These are phyloP conservation scores for Brienomyrus longianalis DNA, from an alignment of 2,113 vertebrate species.

Conservation along the genomic window DNA sequence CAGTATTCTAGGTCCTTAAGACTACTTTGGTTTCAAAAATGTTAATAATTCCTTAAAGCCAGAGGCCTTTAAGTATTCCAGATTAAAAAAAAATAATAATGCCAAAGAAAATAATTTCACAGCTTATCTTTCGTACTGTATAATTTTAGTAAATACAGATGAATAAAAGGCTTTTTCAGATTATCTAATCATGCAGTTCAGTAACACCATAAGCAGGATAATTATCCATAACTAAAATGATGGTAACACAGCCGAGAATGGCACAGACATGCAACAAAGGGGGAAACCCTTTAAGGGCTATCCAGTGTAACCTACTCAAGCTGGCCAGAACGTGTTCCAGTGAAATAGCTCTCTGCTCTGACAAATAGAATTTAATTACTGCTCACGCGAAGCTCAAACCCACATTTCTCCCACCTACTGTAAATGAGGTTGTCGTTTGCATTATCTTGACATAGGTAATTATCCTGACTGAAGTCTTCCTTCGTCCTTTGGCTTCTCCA, in stretches of 20 bases:
- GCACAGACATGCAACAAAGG: background rate
- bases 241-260: background rate
- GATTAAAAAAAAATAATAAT: background rate
- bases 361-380: slow-evolving; percentile 13
- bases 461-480: slow-evolving; percentile 3
- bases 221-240: background rate
- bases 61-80: background rate
- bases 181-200: background rate
- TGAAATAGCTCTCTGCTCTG: background rate
- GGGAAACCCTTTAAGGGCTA: background rate
- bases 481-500: background rate
- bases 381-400: background rate
- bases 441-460: slow-evolving; percentile 10
- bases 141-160: background rate
- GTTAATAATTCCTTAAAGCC: background rate
- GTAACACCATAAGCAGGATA: background rate
- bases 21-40: background rate
- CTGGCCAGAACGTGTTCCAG: background rate
- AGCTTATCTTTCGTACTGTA: background rate
- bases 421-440: slow-evolving; percentile 10
- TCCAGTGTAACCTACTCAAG: background rate
- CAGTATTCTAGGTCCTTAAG: background rate
- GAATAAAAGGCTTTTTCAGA: background rate
- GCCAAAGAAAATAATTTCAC: background rate
- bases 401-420: slow-evolving; percentile 11